These are phyloP conservation scores for Chlorocebus sabaeus DNA, from an alignment of 2,113 vertebrate genomes.

Conservation along the genomic window DNA sequence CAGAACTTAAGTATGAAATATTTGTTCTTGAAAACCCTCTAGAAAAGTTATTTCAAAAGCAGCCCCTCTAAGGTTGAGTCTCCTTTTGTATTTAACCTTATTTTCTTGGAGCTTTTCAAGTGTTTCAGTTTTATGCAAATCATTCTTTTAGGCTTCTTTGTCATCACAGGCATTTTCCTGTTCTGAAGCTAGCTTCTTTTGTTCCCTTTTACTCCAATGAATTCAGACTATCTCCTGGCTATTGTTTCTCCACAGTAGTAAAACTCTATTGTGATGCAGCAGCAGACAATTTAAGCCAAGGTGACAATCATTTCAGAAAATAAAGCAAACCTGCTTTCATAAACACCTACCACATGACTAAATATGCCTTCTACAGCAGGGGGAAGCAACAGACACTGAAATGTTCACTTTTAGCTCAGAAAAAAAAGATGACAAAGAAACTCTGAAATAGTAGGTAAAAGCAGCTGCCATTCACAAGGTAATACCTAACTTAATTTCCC, in stretches of 20 bases:
- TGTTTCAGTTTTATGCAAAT: conserved; percentile 67
- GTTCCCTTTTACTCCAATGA: conserved; percentile 73
- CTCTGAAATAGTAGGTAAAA: not conserved
- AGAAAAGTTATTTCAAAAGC: conserved; percentile 42
- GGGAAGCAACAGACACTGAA: not conserved
- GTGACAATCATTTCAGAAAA: conserved; percentile 80
- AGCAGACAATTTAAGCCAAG: conserved; percentile 79
- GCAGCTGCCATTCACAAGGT: conserved; percentile 6
- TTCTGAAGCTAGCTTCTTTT: conserved; percentile 62
- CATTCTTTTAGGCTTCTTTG: not conserved
- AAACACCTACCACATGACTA: conserved; percentile 72
- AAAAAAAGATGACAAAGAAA: conserved; percentile 34
- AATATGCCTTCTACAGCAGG: conserved; percentile 65
- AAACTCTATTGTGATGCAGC: conserved; percentile 77
- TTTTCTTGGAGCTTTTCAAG: conserved; percentile 66
- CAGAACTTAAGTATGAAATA: not conserved
- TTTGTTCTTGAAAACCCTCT: conserved; percentile 37
- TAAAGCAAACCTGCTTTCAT: conserved; percentile 76
- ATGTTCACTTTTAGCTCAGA: conserved; percentile 34
- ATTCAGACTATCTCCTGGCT: conserved; percentile 78
- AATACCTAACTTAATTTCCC: not conserved
- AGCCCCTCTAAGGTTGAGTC: not conserved
- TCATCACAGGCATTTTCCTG: conserved; percentile 49
- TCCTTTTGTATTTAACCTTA: conserved; percentile 51
- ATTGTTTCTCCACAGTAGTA: conserved; percentile 82